Evolutionary conservation across 2,888 invertebrate species (phyloP).

Genomic region (Hydropsyche betteni): DNA sequence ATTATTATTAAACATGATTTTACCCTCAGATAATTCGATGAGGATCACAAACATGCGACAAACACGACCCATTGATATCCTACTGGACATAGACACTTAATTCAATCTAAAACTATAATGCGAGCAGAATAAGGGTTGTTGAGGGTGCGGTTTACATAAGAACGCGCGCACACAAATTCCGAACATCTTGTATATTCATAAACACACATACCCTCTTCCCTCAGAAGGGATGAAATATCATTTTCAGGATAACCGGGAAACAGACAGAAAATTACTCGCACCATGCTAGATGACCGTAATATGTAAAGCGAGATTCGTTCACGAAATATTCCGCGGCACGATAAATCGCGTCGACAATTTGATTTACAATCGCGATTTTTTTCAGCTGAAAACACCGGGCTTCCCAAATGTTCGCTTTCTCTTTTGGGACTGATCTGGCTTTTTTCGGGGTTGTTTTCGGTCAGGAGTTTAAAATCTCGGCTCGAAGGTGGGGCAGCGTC

Average conservation of each 20-base stretch:
- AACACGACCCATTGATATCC: not conserved
- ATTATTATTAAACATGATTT: not conserved
- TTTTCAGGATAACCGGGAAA: constrained; percentile 4
- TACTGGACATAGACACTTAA: not conserved
- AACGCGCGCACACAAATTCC: too few species aligned
- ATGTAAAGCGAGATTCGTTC: constrained; percentile 5
- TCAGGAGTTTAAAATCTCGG: too few species aligned
- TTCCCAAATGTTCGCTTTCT: not conserved
- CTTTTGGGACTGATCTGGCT: too few species aligned
- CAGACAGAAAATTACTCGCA: constrained; percentile 4
- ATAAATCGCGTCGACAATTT: not conserved
- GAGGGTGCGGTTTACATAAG: not conserved
- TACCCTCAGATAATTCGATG: not conserved
- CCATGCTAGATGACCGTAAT: not conserved
- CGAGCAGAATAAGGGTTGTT: not conserved
- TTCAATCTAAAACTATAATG: not conserved
- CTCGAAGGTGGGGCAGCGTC: not conserved
- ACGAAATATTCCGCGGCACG: not conserved
- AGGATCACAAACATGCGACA: not conserved
- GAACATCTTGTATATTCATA: too few species aligned
- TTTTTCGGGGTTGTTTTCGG: too few species aligned
- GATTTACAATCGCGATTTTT: constrained; percentile 2
- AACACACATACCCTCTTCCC: not conserved
- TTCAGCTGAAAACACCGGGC: not conserved
- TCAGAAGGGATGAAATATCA: not conserved